Evolutionary conservation across 2,797 vertebrate species (phyloP), one percentile per base, ranked within the genome.

Genomic region (Cossypha niveicapilla): DNA sequence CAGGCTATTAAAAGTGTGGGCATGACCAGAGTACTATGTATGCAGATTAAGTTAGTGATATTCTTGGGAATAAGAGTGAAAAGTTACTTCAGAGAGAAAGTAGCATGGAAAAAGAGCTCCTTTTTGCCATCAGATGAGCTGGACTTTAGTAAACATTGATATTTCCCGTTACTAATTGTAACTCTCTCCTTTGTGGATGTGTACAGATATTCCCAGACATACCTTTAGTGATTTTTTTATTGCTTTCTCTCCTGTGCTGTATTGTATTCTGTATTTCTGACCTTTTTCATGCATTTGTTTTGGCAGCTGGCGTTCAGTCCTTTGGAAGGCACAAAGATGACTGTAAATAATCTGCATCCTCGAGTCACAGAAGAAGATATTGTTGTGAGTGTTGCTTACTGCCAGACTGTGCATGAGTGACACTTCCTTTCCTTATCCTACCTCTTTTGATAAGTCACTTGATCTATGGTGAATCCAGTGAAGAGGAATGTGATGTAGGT

Each of bases 281-380:
- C 60, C 44, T 56, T 89, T 67, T 82, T 60, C 19, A 23, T 19
- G 3, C 51, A 16, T 91, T 74, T 94, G 92, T 93, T 92, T 93
- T 93, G 72, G n/a, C 95, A 98, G 99, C 98, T 98, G 68, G 92
- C 97, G 0, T 98, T 99, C 94, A 99, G 99, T 96, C 99, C 99
- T 32, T 94, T 99, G 97, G 99, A 99, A 97, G 99, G 99, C 78
- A 99, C 99, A 51, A 99, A 99, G 98, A 99, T 99, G 98, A 99
- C 99, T 0, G 99, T 99, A 91, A 99, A 99, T 96, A 99, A 99
- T 95, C 98, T 99, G 86, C 99, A 99, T 92, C 98, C 99, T 35
- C 98, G 99, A 30, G 99, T 99, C 93, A 99, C 99, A 2, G 99
- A 99, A 93, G 99, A 99, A 93, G 99, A 99, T 97, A 99, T 99